Percentiles rank a stretch among this genome's conserved stretches.
Conservation (phyloP, 2,797 vertebrate species). For the Acanthornis magna region DNA sequence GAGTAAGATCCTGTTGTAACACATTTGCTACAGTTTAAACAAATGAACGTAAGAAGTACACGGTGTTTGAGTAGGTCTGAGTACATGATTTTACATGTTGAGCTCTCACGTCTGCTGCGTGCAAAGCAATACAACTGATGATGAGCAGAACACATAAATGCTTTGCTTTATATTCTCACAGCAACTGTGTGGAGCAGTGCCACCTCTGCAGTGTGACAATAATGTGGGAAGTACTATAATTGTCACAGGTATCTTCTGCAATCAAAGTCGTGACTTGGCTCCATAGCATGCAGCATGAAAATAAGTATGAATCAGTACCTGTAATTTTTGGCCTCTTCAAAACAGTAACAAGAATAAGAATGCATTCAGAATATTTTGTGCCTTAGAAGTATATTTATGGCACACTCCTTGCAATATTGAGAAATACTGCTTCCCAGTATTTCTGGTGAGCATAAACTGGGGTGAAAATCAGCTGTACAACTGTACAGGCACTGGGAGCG, state of each 20-base stretch:
- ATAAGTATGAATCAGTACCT: background rate
- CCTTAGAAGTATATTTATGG: background rate
- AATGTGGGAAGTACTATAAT: conserved; percentile 18
- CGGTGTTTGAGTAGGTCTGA: background rate
- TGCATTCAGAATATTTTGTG: background rate
- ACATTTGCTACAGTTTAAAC: conserved; percentile 42
- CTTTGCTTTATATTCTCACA: background rate
- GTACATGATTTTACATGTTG: conserved; percentile 42
- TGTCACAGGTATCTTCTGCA: conserved; percentile 2
- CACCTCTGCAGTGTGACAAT: conserved; percentile 2
- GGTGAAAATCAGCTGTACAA: background rate
- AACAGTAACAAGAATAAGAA: background rate
- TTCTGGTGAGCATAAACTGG: background rate
- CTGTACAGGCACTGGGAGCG: background rate
- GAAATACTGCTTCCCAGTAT: background rate
- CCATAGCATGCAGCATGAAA: background rate
- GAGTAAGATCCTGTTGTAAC: conserved; percentile 53
- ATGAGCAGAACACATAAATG: background rate
- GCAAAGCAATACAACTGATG: background rate
- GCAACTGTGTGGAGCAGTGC: background rate
- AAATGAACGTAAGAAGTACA: background rate
- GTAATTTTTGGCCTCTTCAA: background rate
- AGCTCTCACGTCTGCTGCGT: background rate
- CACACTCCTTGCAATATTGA: background rate
- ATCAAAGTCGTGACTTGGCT: conserved; percentile 24